A percentile compares a stretch with the other conserved stretches of the same genome.
phyloP scores from a whole-genome alignment of 2,113 vertebrate genomes.

The Crocuta crocuta region DNA sequence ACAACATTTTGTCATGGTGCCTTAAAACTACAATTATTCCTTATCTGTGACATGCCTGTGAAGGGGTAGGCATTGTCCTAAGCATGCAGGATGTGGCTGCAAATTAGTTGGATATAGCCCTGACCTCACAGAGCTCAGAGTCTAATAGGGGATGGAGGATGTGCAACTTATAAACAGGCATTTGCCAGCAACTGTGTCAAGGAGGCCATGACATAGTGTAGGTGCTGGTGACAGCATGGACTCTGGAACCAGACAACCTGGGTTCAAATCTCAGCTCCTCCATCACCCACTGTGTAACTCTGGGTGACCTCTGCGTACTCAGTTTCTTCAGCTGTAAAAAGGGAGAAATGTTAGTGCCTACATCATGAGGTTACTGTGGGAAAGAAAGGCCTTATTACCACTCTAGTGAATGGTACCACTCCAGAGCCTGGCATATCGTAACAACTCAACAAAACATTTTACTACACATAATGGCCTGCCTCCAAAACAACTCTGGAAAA shows the following conservation, averaged over 20 bases:
- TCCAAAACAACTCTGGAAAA: constrained; percentile 7
- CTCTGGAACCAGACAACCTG: not conserved
- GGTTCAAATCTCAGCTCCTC: not conserved
- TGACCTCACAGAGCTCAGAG: not conserved
- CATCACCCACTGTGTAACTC: not conserved
- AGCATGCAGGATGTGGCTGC: not conserved
- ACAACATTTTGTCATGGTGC: not conserved
- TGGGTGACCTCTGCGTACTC: not conserved
- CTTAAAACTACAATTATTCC: not conserved
- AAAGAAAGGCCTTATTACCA: not conserved
- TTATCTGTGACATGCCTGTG: not conserved
- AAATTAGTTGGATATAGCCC: not conserved
- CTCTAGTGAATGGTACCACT: not conserved
- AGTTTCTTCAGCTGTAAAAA: not conserved
- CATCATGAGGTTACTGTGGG: not conserved
- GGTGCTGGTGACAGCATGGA: not conserved
- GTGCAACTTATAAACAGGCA: not conserved
- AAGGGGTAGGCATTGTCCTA: not conserved
- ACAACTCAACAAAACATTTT: not conserved
- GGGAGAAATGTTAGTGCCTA: not conserved
- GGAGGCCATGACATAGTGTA: not conserved
- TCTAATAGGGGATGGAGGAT: too few relatives aligned
- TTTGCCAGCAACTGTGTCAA: not conserved
- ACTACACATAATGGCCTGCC: not conserved
- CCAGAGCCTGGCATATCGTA: not conserved